A percentile compares a stretch with the other conserved stretches of the same genome.
These are phyloP conservation scores for Pomatostomus ruficeps DNA, from an alignment of 2,113 vertebrate species.

Conservation along the genomic window DNA sequence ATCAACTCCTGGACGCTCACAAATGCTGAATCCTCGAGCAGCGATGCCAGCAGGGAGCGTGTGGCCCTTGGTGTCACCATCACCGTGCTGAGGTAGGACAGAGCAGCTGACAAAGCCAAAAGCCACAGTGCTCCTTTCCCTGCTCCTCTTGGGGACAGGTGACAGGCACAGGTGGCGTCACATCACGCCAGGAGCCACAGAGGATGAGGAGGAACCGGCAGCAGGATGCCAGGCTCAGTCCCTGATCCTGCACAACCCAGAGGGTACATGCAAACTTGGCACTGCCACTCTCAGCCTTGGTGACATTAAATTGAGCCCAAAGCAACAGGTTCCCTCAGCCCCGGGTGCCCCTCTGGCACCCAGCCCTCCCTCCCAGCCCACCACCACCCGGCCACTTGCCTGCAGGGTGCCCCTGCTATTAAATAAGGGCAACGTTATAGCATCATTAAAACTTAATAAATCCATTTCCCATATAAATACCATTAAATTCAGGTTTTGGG, in stretches of 20 bases:
- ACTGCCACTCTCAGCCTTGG: background rate
- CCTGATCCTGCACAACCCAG: background rate
- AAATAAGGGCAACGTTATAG: background rate
- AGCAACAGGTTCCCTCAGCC: background rate
- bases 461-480: conserved; percentile 49
- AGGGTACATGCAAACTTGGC: background rate
- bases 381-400: background rate
- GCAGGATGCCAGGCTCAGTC: background rate
- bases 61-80: background rate
- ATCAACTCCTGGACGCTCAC: background rate
- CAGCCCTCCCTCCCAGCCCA: background rate
- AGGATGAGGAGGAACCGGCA: background rate
- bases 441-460: conserved; percentile 63
- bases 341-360: background rate
- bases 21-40: background rate
- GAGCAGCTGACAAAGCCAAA: background rate
- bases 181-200: background rate
- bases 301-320: background rate
- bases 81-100: fast-evolving
- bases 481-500: conserved; percentile 28
- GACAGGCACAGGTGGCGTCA: background rate
- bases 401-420: background rate
- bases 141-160: background rate
- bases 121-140: background rate
- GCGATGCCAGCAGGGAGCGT: fast-evolving